These are phyloP conservation scores for Pectinophora gossypiella DNA, from an alignment of 1,140 invertebrate genomes.

Conservation along the genomic window DNA sequence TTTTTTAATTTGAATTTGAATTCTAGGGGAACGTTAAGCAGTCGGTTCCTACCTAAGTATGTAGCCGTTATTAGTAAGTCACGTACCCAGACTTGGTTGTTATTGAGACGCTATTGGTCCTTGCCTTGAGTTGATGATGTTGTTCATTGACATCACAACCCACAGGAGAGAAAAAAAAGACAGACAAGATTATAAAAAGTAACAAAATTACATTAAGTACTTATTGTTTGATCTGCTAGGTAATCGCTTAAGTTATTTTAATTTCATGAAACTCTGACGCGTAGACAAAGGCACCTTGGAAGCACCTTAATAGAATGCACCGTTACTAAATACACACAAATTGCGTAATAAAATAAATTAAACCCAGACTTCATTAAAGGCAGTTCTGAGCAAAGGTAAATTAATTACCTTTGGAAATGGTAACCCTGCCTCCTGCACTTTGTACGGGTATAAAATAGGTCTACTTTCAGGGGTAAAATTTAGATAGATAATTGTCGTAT, in stretches of 20 bases:
- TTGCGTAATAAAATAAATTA: constrained; percentile 24
- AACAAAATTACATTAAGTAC: neutral
- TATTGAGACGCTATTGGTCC: too few relatives aligned
- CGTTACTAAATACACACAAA: constrained; percentile 13
- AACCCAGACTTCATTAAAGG: constrained; percentile 15
- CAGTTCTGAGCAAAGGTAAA: constrained; percentile 12
- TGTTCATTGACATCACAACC: too few relatives aligned
- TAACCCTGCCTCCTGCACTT: constrained; percentile 8
- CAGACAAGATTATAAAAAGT: neutral
- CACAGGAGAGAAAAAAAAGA: neutral
- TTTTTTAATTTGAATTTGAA: too few relatives aligned
- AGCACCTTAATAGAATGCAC: neutral
- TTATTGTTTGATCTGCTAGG: neutral
- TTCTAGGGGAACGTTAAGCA: too few relatives aligned
- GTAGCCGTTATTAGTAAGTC: too few relatives aligned
- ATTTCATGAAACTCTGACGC: neutral
- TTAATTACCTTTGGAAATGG: constrained; percentile 23
- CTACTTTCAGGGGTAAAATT: neutral
- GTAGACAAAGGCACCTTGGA: neutral
- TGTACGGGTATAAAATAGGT: neutral
- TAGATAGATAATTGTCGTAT: neutral
- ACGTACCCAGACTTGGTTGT: too few relatives aligned
- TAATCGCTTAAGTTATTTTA: neutral
- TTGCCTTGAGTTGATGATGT: too few relatives aligned
- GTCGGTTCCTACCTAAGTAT: too few relatives aligned